Base-by-base conservation (phyloP, 2,888 invertebrate genomes). In the Camponotus fellah region DNA sequence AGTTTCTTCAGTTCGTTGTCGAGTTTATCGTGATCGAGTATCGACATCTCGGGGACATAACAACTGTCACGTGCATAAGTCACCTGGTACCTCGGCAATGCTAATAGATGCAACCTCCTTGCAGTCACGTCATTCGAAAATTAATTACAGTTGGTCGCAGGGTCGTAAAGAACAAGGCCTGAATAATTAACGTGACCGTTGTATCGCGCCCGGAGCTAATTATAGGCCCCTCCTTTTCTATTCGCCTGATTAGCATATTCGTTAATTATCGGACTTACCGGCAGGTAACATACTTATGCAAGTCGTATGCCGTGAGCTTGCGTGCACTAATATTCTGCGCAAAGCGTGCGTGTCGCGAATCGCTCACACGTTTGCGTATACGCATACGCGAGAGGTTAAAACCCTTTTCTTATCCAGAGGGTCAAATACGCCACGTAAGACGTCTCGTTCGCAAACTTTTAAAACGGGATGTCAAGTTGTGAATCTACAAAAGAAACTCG, bases 181-280 rank as follows among this genome's bases (percentile, higher is more conserved):
- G 93, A 91, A 93, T 93, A 92, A 93, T 93, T 93, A 92, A 92
- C 90, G 91, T 90, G 91, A 92, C 90, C 89, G 91, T 90, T 91
- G 89, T 92, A 92, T 92, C 92, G 91, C 92, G 84, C 89, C 86
- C 91, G 81, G 85, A 87, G 90, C 92, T 93, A 93, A 93, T 93
- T 93, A 93, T 92, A 92, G 92, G 91, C 91, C 90, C 92, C 89
- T 92, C 92, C 90, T 90, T 87, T 89, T 90, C 90, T 89, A 89
- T 90, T 92, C 91, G 87, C 88, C 91, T 91, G 91, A 92, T 93
- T 93, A 93, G 91, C 93, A 93, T 93, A 93, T 93, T 92, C 91
- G 91, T 93, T 93, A 93, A 93, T 93, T 94, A 93, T 92, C 91
- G 88, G 90, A 80, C 85, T 84, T 89, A 85, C 65, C 71, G 34